Percentiles rank a stretch among this genome's conserved stretches.
Conservation (phyloP, 2,888 invertebrate genomes). For the Podabrus alpinus region DNA sequence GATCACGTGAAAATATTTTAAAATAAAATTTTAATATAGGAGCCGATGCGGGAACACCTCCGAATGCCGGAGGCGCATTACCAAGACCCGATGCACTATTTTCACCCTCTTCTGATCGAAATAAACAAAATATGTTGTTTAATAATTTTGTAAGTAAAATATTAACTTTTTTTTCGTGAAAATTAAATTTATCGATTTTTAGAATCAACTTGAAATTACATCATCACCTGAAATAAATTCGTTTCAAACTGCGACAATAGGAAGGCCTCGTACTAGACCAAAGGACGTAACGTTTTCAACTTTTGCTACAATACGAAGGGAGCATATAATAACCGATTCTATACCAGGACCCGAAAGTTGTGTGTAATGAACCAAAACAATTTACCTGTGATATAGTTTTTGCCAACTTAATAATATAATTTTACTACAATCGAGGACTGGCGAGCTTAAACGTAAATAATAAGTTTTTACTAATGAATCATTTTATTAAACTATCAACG, state of each 20-base stretch:
- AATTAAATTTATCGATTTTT: neutral
- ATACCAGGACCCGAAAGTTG: conserved; percentile 89
- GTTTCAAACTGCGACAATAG: conserved; percentile 45
- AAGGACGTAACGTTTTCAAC: conserved; percentile 57
- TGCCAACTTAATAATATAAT: conserved; percentile 24
- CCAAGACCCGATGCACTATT: conserved; percentile 52
- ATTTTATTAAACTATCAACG: conserved; percentile 33
- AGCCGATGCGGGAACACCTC: conserved; percentile 47
- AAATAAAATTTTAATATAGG: conserved; percentile 37
- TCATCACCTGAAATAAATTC: conserved; percentile 44
- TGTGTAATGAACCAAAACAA: conserved; percentile 62
- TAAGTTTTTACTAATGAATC: conserved; percentile 21
- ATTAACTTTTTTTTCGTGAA: neutral
- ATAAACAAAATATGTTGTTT: conserved; percentile 41
- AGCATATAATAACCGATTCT: conserved; percentile 81
- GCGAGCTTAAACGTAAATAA: conserved; percentile 36
- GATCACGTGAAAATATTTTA: neutral
- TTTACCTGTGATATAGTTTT: conserved; percentile 28
- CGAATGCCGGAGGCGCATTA: conserved; percentile 45
- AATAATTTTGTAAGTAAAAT: conserved; percentile 43
- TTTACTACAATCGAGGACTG: conserved; percentile 38
- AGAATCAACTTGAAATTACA: conserved; percentile 35
- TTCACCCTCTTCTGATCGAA: conserved; percentile 44
- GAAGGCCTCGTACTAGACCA: conserved; percentile 48
- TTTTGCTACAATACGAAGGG: conserved; percentile 67